Evolutionary conservation across 2,888 invertebrate genomes (phyloP), one percentile per base, ranked within the genome.

Genomic region (Rhagophthalmus giganteus): DNA sequence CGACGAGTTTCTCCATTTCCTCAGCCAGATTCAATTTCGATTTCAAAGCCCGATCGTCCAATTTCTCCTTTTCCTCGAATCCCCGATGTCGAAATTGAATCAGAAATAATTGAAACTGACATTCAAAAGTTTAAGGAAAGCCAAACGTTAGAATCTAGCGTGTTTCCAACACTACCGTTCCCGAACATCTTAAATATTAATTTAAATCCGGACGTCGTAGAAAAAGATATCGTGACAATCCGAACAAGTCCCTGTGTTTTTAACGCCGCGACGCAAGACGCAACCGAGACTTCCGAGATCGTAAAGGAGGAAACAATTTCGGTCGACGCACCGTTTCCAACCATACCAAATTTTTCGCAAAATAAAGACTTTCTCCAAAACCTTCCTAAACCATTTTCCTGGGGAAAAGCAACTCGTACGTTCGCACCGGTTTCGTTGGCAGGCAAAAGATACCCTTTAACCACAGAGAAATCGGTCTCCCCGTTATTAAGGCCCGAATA

Each of bases 161-260:
- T 35, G 9, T 15, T 16, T n/a, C 44, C 41, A 7, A 12, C 54
- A 4, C 70, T 72, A 1, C 70, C 71, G 8, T 73, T 73, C 58
- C 73, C 73, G 5, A 55, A 32, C 8, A 72, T 74, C 34, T 65
- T 68, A 6, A 69, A 74, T 55, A 58, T 72, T 20, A 63, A 55
- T 4, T 40, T 65, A 34, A 67, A 68, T 38, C 69, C 70, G 8
- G 71, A 72, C 50, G 50, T 72, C 1, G 46, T 72, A 1, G 71
- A 71, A 50, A 54, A 62, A 41, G 71, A 72, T 54, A 55, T 72
- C 11, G 66, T 67, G 1, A 41, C 45, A 2, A 50, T 72, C 5
- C 57, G 70, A 46, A 67, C 61, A 1, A 69, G 65, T 52, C 71
- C 72, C 1, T 35, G 62, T 30, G 64, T 66, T 8, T 35, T 34